Conservation (phyloP, 1,140 invertebrate genomes). For the Cylas formicarius region DNA sequence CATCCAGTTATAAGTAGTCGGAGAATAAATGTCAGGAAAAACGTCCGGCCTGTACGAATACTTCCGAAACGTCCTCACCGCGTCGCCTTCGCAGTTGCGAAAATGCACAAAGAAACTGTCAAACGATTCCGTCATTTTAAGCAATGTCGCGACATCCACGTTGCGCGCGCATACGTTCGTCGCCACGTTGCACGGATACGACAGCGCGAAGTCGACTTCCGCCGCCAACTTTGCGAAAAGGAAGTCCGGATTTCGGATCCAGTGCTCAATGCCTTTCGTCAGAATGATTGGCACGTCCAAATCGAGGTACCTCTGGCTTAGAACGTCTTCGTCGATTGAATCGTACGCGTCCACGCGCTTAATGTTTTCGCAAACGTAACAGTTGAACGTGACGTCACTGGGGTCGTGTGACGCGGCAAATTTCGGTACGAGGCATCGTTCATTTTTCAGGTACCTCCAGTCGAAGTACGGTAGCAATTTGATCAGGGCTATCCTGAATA, state of each 20-base stretch:
- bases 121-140: slow-evolving; percentile 21
- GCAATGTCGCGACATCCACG: slow-evolving; percentile 3
- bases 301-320: slow-evolving; percentile 26
- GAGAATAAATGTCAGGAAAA: slow-evolving; percentile 64
- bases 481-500: slow-evolving; percentile 56
- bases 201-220: slow-evolving; percentile 18
- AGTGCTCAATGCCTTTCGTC: slow-evolving; percentile 19
- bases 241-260: slow-evolving; percentile 16
- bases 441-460: slow-evolving; percentile 70
- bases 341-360: slow-evolving; percentile 22
- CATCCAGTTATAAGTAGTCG: slow-evolving; percentile 74
- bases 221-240: slow-evolving; percentile 15
- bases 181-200: slow-evolving; percentile 31
- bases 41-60: slow-evolving; percentile 69
- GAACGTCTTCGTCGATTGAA: slow-evolving; percentile 13
- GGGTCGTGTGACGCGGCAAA: neutral
- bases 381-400: slow-evolving; percentile 38
- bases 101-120: slow-evolving; percentile 76
- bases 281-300: slow-evolving; percentile 30
- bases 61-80: slow-evolving; percentile 48
- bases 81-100: slow-evolving; percentile 75
- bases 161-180: slow-evolving; percentile 23
- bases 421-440: slow-evolving; percentile 56
- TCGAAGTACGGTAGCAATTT: slow-evolving; percentile 69
- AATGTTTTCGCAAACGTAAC: slow-evolving; percentile 32